Evolutionary conservation across 2,888 invertebrate genomes (phyloP), one percentile per base, ranked within the genome.

Genomic region (Drosophila buzzatii): DNA sequence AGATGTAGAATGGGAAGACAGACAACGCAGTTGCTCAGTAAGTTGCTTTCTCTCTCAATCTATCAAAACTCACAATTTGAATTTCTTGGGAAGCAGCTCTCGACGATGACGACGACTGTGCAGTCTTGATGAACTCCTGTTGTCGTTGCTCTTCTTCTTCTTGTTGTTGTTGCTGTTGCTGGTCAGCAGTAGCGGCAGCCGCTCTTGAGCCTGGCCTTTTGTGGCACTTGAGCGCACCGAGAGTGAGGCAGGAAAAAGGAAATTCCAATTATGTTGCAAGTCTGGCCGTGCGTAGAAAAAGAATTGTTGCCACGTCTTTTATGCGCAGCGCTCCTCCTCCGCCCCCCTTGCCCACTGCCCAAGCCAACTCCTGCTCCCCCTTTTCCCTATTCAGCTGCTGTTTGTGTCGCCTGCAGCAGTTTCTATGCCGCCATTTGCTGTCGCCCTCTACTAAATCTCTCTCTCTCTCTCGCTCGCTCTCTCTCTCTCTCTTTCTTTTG

Each of bases 261-360:
- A 85, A 85, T 85, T 85, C 90, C 85, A 85, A 85, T 85, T 85
- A 85, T 89, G 87, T 82, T 87, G 88, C 88, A 74, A 76, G 80
- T 87, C 84, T 89, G 84, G 76, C 85, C 82, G 87, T 81, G 87
- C 87, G 85, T 89, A 89, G 89, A 79, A 89, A 78, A 85, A 88
- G 72, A 72, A 80, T 82, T 80, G 76, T 79, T 79, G 64, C 82
- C 72, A 67, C 72, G 76, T 79, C 80, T 82, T 80, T 73, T 82
- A 88, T 84, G 80, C 60, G 64, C 76, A 82, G 57, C 58, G 56
- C 63, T 31, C 35, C 42, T 5, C 57, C 42, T 9, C 27, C 10
- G 20, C 37, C 14, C 20, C 31, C 52, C 9, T 10, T 18, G 5
- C 16, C 35, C 31, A 3, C 6, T 6, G 10, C 12, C 2, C 33